phyloP scores from a whole-genome alignment of 2,888 invertebrate genomes.

The Sisyra nigra region DNA sequence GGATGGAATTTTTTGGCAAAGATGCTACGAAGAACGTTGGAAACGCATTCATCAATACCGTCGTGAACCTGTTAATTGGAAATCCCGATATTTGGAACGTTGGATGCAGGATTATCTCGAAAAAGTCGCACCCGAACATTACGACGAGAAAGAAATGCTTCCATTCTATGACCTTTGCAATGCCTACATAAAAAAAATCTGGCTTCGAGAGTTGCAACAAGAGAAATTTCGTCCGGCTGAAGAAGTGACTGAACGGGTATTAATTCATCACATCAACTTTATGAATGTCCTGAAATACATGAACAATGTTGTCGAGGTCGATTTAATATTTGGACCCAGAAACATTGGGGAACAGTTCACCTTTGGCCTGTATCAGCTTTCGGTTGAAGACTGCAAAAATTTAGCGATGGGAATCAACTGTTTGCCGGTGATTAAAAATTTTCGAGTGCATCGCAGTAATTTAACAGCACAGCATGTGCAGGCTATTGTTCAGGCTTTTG shows the following conservation, averaged over 20 bases:
- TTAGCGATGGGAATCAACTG: conserved; percentile 34
- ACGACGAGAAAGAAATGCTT: conserved; percentile 22
- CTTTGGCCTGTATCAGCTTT: conserved; percentile 43
- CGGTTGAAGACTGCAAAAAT: conserved; percentile 37
- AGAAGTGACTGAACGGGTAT: conserved; percentile 23
- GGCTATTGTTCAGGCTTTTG: conserved; percentile 34
- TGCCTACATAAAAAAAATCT: conserved; percentile 33
- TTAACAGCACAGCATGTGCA: conserved; percentile 41
- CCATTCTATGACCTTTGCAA: conserved; percentile 26
- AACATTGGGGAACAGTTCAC: conserved; percentile 34
- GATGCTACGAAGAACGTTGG: conserved; percentile 28
- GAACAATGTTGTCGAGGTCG: conserved; percentile 34
- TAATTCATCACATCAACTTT: conserved; percentile 40
- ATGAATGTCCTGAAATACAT: conserved; percentile 34
- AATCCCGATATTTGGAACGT: conserved; percentile 24
- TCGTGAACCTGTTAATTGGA: conserved; percentile 23
- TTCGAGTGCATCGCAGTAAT: conserved; percentile 41
- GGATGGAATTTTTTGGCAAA: conserved; percentile 49
- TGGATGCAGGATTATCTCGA: conserved; percentile 23
- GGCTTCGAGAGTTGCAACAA: conserved; percentile 34
- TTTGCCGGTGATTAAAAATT: conserved; percentile 30
- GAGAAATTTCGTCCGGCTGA: conserved; percentile 32
- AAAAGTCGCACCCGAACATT: conserved; percentile 24
- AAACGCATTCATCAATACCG: conserved; percentile 14
- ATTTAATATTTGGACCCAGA: conserved; percentile 29